Evolutionary conservation across 2,113 vertebrate species (phyloP).

Genomic region (Lethenteron reissneri): DNA sequence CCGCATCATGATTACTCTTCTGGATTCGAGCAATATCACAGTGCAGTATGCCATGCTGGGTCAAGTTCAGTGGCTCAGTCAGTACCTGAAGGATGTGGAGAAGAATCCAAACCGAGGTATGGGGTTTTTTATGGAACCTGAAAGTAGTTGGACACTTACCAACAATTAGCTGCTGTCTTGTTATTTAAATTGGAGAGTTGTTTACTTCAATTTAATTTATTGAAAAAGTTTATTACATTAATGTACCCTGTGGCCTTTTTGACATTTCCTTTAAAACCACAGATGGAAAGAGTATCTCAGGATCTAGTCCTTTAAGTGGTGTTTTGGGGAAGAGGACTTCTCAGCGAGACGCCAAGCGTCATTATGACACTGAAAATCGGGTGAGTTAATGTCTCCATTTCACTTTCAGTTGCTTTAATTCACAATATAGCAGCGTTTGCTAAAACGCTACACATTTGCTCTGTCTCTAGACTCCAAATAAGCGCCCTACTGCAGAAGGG

Average conservation of each 20-base stretch:
- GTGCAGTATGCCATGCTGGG: constrained; percentile 48
- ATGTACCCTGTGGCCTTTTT: constrained; percentile 8
- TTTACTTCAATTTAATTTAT: neutral
- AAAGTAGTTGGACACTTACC: neutral
- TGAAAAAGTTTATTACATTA: neutral
- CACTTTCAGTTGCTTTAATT: neutral
- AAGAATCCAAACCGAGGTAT: constrained; percentile 28
- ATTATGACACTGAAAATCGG: constrained; percentile 50
- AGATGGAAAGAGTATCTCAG: constrained; percentile 51
- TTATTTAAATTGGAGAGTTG: neutral
- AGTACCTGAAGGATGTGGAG: constrained; percentile 62
- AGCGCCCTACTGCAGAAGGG: neutral
- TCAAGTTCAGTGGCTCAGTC: constrained; percentile 49
- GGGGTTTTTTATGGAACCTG: neutral
- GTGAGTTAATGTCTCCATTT: constrained; percentile 20
- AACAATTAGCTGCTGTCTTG: neutral
- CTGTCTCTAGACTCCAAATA: neutral
- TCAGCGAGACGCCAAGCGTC: constrained; percentile 50
- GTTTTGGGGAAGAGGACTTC: constrained; percentile 48
- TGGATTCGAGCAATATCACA: constrained; percentile 48
- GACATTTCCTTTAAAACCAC: constrained; percentile 17
- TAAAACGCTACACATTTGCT: neutral
- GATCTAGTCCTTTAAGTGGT: constrained; percentile 62
- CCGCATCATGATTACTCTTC: constrained; percentile 49
- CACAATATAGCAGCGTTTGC: neutral